Base-by-base conservation (phyloP, 64 coral and sea anemone genomes). In the Porites lutea region DNA sequence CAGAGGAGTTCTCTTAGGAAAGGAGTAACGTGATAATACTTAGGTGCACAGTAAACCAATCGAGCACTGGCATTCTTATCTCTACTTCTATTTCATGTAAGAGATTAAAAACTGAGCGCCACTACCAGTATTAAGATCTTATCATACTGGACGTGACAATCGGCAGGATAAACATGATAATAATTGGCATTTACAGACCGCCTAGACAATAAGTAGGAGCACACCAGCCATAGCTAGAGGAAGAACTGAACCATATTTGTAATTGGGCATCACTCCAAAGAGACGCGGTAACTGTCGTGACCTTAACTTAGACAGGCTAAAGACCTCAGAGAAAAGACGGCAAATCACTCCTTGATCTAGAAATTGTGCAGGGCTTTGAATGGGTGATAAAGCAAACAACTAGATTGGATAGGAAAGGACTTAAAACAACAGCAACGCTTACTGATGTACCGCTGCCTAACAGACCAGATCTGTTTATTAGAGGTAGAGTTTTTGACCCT, bases 391-490 rank as follows among this genome's bases (percentile, higher is more conserved):
- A 75, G 22, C 55, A 90, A 66, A 82, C 79, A 53, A 90, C 93
- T 4, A 86, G 88, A 49, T 87, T 95, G 15, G 72, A 90, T 74
- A 90, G 52, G 57, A 88, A 6, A 43, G 69, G 92, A 46, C 16
- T 15, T 23, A 51, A 19, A 11, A 79, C 69, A 5, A 86, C 18
- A 46, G 47, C 84, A 57, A 90, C 88, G 15, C 52, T 95, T 7
- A 86, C 90, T 47, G 93, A 90, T 61, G 80, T 95, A 16, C 77
- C 90, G 49, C 14, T 93, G 19, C 88, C 74, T 11, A 93, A 88
- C 62, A 16, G 71, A 4, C 92, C 92, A 19, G 62, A 73, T 6
- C 27, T 71, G 6, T 93, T 93, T 59, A 53, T 55, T 8, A 18
- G 58, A 10, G 59, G 83, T 45, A 75, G 65, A 3, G n/a, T 73